Base-by-base conservation (phyloP, 2,797 vertebrate genomes). In the Ctenochaetus hawaiiensis region DNA sequence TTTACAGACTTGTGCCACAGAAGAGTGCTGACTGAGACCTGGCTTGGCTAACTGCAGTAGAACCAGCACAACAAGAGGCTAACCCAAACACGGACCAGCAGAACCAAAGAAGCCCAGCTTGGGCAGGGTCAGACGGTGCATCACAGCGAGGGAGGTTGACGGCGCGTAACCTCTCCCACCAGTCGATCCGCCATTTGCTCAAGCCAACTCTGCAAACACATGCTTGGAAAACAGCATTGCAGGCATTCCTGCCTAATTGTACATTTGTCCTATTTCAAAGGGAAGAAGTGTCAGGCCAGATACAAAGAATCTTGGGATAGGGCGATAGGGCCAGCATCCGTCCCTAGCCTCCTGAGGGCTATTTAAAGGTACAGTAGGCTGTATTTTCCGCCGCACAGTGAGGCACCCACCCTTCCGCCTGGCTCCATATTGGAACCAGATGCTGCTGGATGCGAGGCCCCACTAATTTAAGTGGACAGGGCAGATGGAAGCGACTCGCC, bases 341-440 rank as follows among this genome's bases (percentile, higher is more conserved):
- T 94, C 93, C 92, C 88, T 77, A 83, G 91, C 94, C 91, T 95
- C 94, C 94, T 92, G 89, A 94, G 92, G 93, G 94, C 94, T 96
- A 96, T 96, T 96, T 96, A 95, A 95, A 95, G 94, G 95, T 95
- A 94, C 94, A 95, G 95, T 95, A 95, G 95, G 94, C 95, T 95
- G 95, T 96, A 95, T 95, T 96, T 95, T 96, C 94, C 93, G 91
- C 95, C 86, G 92, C 93, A 93, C 93, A 94, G 90, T 89, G 92
- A 95, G 94, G 95, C 93, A 95, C 94, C 95, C 95, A 95, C 95
- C 95, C 95, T 96, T 96, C 95, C 94, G 94, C 94, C 93, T 88
- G 89, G 90, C 91, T 94, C 92, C 94, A 95, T 96, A 96, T 96
- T 96, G 95, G 93, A 96, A 95, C 95, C 95, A 96, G 95, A 96